phyloP scores from a whole-genome alignment of 2,113 vertebrate species.

The Danio rerio region DNA sequence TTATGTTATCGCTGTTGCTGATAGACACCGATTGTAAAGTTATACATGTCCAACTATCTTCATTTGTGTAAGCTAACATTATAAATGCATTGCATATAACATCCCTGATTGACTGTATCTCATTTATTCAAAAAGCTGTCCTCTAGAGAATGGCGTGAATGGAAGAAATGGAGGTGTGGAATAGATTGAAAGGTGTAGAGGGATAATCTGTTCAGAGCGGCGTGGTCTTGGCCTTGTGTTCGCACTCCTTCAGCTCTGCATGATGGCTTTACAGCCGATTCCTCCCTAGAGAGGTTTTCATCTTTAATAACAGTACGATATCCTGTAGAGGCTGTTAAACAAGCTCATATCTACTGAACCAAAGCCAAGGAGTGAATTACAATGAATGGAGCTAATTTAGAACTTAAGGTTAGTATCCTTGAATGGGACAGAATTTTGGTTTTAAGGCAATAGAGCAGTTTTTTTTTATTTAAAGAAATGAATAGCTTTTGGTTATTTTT shows the following conservation, averaged over 20 bases:
- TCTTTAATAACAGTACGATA: conserved; percentile 25
- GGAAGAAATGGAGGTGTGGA: conserved; percentile 37
- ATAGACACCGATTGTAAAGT: too few species aligned
- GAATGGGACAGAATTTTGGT: background rate
- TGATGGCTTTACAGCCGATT: conserved; percentile 33
- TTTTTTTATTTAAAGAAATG: background rate
- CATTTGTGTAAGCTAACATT: background rate
- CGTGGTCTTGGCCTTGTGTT: conserved; percentile 37
- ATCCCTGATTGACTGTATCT: conserved; percentile 26
- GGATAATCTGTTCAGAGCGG: conserved; percentile 39
- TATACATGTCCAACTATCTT: background rate
- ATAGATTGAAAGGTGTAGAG: conserved; percentile 40
- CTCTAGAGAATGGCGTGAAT: conserved; percentile 20
- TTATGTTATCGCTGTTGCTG: too few species aligned
- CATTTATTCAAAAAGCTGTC: conserved; percentile 34
- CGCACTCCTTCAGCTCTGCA: conserved; percentile 30
- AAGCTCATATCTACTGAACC: conserved; percentile 5
- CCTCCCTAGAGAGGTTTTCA: conserved; percentile 23
- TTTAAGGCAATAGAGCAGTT: background rate
- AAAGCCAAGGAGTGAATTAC: conserved; percentile 13
- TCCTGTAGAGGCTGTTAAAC: conserved; percentile 20
- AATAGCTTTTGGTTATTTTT: background rate
- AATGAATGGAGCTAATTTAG: conserved; percentile 19
- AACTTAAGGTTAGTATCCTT: background rate
- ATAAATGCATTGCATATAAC: conserved; percentile 3